phyloP scores from a whole-genome alignment of 2,797 vertebrate genomes.

The Gambelia wislizenii region DNA sequence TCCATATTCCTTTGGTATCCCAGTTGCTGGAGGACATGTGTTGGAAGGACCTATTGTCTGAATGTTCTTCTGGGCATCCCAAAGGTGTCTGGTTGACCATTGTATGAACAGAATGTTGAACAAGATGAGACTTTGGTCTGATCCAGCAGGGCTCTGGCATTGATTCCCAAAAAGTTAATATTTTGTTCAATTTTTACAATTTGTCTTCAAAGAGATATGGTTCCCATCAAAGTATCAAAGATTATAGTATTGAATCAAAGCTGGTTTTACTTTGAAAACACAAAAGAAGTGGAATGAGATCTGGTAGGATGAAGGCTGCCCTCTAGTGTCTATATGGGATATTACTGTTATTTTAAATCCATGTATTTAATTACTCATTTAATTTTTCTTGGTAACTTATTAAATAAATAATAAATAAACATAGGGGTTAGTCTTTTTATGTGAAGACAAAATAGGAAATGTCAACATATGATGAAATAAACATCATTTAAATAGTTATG shows the following conservation, averaged over 20 bases:
- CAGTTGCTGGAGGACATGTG: no score
- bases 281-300: background rate
- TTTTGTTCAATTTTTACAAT: background rate
- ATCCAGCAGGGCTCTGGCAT: no score
- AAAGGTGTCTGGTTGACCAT: no score
- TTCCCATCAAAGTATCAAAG: background rate
- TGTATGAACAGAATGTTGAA: no score
- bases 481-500: background rate
- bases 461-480: background rate
- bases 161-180: background rate
- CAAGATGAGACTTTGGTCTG: no score
- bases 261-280: background rate
- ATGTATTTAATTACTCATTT: background rate
- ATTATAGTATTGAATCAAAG: background rate
- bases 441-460: background rate
- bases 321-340: slow-evolving; percentile 53
- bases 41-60: no score
- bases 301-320: slow-evolving; percentile 52
- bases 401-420: no score
- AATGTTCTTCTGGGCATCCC: no score
- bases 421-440: background rate
- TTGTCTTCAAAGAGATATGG: no score
- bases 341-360: background rate
- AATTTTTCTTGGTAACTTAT: background rate
- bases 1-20: no score